Conservation (phyloP, 2,113 vertebrate species). For the Tricholaema leucomelas region DNA sequence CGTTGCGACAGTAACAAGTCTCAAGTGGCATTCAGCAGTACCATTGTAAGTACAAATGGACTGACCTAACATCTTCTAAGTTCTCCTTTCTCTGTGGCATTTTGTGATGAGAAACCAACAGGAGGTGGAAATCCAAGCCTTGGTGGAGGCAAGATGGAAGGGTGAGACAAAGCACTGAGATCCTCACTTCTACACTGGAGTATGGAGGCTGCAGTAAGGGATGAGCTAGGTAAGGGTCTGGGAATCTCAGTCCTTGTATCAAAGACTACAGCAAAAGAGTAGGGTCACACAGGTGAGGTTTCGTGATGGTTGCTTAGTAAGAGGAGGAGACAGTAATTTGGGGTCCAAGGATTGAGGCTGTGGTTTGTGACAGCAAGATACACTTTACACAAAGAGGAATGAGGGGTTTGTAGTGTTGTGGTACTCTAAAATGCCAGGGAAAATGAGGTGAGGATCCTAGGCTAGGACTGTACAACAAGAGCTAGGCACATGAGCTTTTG, state of each 20-base stretch:
- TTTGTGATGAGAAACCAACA: background rate
- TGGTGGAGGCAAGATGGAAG: background rate
- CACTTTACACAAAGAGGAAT: background rate
- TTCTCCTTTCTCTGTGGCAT: background rate
- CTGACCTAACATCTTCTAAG: background rate
- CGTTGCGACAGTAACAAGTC: slow-evolving; percentile 52
- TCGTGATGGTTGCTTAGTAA: background rate
- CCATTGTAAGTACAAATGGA: slow-evolving; percentile 74
- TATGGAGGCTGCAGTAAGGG: background rate
- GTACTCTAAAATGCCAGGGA: background rate
- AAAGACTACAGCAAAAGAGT: background rate
- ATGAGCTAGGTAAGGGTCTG: background rate
- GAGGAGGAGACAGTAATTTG: background rate
- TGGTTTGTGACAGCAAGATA: background rate
- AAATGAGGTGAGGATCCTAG: background rate
- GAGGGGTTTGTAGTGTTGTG: background rate
- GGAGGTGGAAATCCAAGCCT: background rate
- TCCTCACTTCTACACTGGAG: rapidly evolving
- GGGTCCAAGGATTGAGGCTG: background rate
- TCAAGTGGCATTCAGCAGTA: slow-evolving; percentile 80
- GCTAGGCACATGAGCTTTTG: rapidly evolving
- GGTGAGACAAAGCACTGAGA: too few species aligned
- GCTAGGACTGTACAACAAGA: background rate
- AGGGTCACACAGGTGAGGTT: background rate
- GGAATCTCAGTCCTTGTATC: background rate